phyloP scores from a whole-genome alignment of 2,113 vertebrate species.

The mouse (Mus musculus) region GRCm39 chr8:95314501-95315000 shows the following conservation, averaged over 20 bases:
- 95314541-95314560: slow-evolving; percentile 39
- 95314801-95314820: slow-evolving; percentile 53
- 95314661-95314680: slow-evolving; percentile 98
- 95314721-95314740: slow-evolving; percentile 92
- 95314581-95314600: not conserved
- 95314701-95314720: slow-evolving; percentile 95
- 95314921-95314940: not conserved
- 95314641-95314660: slow-evolving; percentile 98
- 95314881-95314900: slow-evolving; percentile 36
- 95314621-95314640: slow-evolving; percentile 97
- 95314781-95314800: slow-evolving; percentile 53
- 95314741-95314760: not conserved
- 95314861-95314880: slow-evolving; percentile 7
- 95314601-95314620: not conserved
- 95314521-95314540: slow-evolving; percentile 51
- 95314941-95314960: not conserved
- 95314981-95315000: not conserved
- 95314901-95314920: not conserved
- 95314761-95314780: slow-evolving; percentile 56
- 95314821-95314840: slow-evolving; percentile 26
- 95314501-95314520: slow-evolving; percentile 31
- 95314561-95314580: not conserved
- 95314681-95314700: slow-evolving; percentile 96
- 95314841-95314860: slow-evolving; percentile 30
- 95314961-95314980: not conserved